Base-by-base conservation (phyloP, 2,888 invertebrate species). In the Drosophila quinaria region DNA sequence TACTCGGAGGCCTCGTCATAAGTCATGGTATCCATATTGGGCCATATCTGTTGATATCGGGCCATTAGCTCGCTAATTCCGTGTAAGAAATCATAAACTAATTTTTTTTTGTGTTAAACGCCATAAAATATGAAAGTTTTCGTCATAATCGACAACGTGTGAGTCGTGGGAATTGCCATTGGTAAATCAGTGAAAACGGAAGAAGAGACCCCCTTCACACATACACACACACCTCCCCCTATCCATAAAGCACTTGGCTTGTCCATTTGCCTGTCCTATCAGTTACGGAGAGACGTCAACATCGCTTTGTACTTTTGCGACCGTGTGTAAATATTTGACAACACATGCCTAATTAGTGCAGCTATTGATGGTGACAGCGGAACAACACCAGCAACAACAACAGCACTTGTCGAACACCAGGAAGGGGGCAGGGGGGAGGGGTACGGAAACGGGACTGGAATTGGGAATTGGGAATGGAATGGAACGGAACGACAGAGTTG, bases 261-360 rank as follows among this genome's bases (percentile, higher is more conserved):
- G 29, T 19, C 62, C 25, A 68, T 39, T 19, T 42, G 58, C 49
- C 60, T 52, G 44, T 17, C 37, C 62, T 77, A 77, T 77, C 77
- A 77, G 77, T 51, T 56, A 66, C 47, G 65, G 59, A n/a, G 47
- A 58, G 51, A 47, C 63, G 67, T 49, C 69, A 55, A 81, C 63
- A 81, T 39, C 73, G 80, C 88, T 87, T 90, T 90, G 91, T 90
- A 89, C 82, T 90, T 87, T 90, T 74, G 84, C 87, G 90, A 64
- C 88, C 72, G 80, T 81, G 79, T 82, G 80, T 84, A 90, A 91
- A 91, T 92, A 91, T 92, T 92, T 91, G 83, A 82, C 84, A 87
- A 90, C 91, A 86, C 86, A 84, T 83, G 90, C 92, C 91, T 92
- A 91, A 91, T 91, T 91, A 91, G 91, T 91, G 89, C 91, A 91